A percentile compares a stretch with the other conserved stretches of the same genome.
Conservation (phyloP, 2,888 invertebrate species). For the Drosophila acutilabella region DNA sequence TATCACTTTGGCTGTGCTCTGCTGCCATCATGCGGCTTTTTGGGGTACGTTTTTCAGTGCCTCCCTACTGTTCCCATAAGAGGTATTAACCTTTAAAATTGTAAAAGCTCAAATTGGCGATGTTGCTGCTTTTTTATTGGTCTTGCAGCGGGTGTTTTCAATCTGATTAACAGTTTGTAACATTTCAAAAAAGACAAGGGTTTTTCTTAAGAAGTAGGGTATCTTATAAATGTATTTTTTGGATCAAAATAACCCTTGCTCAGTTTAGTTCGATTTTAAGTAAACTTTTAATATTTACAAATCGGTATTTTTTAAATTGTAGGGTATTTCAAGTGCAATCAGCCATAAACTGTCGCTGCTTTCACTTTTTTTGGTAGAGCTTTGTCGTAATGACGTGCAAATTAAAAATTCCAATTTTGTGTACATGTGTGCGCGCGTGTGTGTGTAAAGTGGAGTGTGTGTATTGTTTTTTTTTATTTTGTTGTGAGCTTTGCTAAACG, state of each 20-base stretch:
- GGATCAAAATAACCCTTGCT: too few relatives aligned
- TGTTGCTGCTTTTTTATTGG: slow-evolving; percentile 6
- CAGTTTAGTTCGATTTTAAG: too few relatives aligned
- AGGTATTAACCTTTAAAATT: slow-evolving; percentile 68
- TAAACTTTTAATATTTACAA: too few relatives aligned
- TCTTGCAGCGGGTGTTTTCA: slow-evolving; percentile 8
- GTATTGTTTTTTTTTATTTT: background rate
- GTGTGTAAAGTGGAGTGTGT: background rate
- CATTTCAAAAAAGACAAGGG: background rate
- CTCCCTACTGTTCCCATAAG: slow-evolving; percentile 23
- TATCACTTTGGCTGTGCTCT: background rate
- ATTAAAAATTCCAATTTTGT: slow-evolving; percentile 71
- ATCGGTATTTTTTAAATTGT: background rate
- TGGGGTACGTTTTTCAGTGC: slow-evolving; percentile 3
- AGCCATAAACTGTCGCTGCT: background rate
- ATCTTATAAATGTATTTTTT: too few relatives aligned
- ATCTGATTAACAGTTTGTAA: background rate
- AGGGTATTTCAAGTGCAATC: slow-evolving; percentile 25
- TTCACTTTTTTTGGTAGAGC: slow-evolving; percentile 12
- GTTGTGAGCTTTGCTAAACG: slow-evolving; percentile 32
- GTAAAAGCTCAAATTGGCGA: slow-evolving; percentile 37
- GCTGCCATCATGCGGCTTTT: slow-evolving; percentile 17
- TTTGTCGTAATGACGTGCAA: slow-evolving; percentile 67
- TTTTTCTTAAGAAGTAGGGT: too few relatives aligned
- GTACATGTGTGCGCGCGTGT: slow-evolving; percentile 2